Percentiles rank a stretch among this genome's conserved stretches.
phyloP scores from a whole-genome alignment of 2,113 vertebrate genomes.

The Oreocharis arfaki region DNA sequence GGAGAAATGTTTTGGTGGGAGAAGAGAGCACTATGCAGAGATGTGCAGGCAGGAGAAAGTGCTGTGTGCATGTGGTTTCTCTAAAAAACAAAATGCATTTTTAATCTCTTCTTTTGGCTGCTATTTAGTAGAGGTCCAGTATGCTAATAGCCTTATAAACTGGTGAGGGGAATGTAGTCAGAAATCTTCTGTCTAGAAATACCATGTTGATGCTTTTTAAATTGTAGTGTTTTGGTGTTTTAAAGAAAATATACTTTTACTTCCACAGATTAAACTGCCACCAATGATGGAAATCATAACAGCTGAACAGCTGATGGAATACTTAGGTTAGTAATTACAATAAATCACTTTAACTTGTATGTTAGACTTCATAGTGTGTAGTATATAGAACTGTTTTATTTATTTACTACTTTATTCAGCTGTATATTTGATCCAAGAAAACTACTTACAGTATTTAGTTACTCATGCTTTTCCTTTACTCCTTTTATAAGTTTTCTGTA shows the following conservation, averaged over 20 bases:
- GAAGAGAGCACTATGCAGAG: neutral
- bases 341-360: neutral
- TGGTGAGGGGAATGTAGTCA: neutral
- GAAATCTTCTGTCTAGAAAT: neutral
- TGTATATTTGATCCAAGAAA: neutral
- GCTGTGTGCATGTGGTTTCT: neutral
- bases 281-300: slow-evolving; percentile 99
- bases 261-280: slow-evolving; percentile 92
- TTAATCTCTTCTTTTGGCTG: neutral
- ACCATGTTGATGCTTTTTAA: neutral
- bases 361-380: neutral
- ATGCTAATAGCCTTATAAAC: neutral
- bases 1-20: neutral
- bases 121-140: neutral
- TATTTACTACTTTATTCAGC: neutral
- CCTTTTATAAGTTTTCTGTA: neutral
- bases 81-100: neutral
- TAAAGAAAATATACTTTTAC: slow-evolving; percentile 12
- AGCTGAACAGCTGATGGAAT: slow-evolving; percentile 98
- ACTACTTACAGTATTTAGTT: neutral
- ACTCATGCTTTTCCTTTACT: neutral
- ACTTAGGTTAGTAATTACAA: slow-evolving; percentile 85
- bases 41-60: neutral
- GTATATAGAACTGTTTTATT: neutral
- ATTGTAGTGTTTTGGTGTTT: neutral